A percentile compares a stretch with the other conserved stretches of the same genome.
Evolutionary conservation across 2,113 vertebrate genomes (phyloP).

Genomic region (Corythaixoides concolor): DNA sequence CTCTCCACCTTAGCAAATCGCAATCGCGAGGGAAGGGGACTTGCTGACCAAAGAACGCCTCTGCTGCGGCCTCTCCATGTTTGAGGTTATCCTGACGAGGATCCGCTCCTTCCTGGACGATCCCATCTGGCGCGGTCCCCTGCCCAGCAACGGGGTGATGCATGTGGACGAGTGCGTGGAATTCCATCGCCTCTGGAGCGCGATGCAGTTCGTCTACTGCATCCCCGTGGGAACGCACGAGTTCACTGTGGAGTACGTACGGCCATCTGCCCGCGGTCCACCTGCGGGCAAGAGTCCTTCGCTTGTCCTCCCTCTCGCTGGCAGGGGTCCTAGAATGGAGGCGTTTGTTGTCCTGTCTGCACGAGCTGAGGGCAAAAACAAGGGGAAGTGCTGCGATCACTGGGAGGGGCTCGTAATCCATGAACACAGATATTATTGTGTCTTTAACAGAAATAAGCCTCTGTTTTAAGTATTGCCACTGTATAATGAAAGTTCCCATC

Average conservation of each 20-base stretch:
- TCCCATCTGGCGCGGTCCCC: conserved; percentile 86
- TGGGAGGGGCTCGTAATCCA: neutral
- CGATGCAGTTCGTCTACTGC: conserved; percentile 92
- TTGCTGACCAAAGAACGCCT: conserved; percentile 88
- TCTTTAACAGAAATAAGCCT: neutral
- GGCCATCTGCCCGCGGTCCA: neutral
- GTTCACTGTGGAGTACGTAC: conserved; percentile 88
- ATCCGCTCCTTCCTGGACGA: conserved; percentile 86
- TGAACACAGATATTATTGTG: neutral
- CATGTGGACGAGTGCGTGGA: conserved; percentile 90
- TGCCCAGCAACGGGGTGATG: conserved; percentile 90
- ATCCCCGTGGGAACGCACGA: conserved; percentile 88
- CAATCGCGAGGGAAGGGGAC: conserved; percentile 86
- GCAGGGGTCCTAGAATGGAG: neutral
- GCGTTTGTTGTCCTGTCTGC: neutral
- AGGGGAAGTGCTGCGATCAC: neutral
- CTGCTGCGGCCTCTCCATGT: conserved; percentile 90
- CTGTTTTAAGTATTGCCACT: neutral
- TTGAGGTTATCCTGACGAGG: conserved; percentile 86
- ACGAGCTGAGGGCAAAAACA: neutral
- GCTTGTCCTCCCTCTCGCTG: neutral
- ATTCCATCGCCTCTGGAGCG: conserved; percentile 89
- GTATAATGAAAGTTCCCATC: neutral
- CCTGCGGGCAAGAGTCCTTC: neutral
- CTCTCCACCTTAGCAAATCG: conserved; percentile 80